These are phyloP conservation scores for Heliconius erato DNA, from an alignment of 2,888 invertebrate species.

Conservation along the genomic window DNA sequence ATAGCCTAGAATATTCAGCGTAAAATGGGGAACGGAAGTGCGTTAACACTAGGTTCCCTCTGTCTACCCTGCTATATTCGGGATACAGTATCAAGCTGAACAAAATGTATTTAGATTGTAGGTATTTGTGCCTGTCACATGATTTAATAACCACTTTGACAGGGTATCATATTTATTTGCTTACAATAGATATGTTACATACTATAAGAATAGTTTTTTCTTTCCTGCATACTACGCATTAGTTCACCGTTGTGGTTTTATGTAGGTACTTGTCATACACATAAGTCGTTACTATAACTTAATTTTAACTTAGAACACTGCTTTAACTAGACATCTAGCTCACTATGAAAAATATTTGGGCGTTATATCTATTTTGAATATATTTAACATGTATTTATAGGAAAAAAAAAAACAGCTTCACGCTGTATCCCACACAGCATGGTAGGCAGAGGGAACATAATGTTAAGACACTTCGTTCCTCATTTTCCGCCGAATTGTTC, in stretches of 20 bases:
- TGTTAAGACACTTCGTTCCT: too few species aligned
- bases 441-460: too few species aligned
- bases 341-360: not conserved
- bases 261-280: not conserved
- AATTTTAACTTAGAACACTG: not conserved
- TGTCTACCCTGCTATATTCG: too few species aligned
- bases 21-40: too few species aligned
- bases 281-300: not conserved
- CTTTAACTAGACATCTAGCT: not conserved
- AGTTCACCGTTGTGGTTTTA: not conserved
- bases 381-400: too few species aligned
- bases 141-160: not conserved
- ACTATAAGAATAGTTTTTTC: not conserved
- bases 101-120: not conserved
- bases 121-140: not conserved
- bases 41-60: too few species aligned
- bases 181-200: conserved; percentile 3
- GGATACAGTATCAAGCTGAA: too few species aligned
- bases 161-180: conserved; percentile 10
- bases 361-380: not conserved
- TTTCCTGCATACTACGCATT: not conserved
- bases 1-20: too few species aligned
- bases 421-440: too few species aligned
- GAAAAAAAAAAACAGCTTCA: too few species aligned
- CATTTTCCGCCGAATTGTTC: too few species aligned